Base-by-base conservation (phyloP, 2,113 vertebrate species). In the Panthera tigris region DNA sequence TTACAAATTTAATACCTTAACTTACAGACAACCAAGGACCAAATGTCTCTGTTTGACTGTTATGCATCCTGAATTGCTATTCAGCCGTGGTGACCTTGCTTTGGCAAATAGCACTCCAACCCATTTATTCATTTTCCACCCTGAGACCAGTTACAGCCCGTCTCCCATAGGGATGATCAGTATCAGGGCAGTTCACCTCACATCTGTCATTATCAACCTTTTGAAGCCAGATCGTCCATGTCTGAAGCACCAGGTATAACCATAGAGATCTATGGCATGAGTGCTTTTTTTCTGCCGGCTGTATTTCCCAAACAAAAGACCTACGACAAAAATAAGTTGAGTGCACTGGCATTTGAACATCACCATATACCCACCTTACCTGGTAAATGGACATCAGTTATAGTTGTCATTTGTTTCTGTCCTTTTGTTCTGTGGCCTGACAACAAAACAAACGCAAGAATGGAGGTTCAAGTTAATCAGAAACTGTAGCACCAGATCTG, bases 1-100 rank as follows among this genome's bases (percentile, higher is more conserved):
- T 97, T 97, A 92, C 61, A 98, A 98, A 96, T 98, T 81, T 96
- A 96, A 91, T 98, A 92, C 36, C 69, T 86, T 91, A 45, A 69
- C 98, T 98, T 98, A 95, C 3, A 57, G 36, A 94, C n/a, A 85
- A n/a, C 6, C 63, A 50, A 88, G 48, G 63, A 85, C 3, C 97
- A 97, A 96, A 94, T 65, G 7, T 65, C 92, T 95, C 78, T 73
- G 96, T 97, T 91, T 91, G 11, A 98, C 48, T 73, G 96, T 93
- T 97, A n/a, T 76, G 21, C 92, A 82, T 97, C 92, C 39, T 93
- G 96, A 98, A 89, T 94, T 98, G 31, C 78, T 95, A 16, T 63
- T 93, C 50, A 88, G 50, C 73, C 21, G 8, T 97, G 96, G 92
- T 94, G 88, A 97, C 78, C 80, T 93, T 96, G 91, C 69, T 90